Percentiles rank a stretch among this genome's conserved stretches.
These are phyloP conservation scores for Stictocephala bisonia DNA, from an alignment of 2,888 invertebrate species.

Conservation along the genomic window DNA sequence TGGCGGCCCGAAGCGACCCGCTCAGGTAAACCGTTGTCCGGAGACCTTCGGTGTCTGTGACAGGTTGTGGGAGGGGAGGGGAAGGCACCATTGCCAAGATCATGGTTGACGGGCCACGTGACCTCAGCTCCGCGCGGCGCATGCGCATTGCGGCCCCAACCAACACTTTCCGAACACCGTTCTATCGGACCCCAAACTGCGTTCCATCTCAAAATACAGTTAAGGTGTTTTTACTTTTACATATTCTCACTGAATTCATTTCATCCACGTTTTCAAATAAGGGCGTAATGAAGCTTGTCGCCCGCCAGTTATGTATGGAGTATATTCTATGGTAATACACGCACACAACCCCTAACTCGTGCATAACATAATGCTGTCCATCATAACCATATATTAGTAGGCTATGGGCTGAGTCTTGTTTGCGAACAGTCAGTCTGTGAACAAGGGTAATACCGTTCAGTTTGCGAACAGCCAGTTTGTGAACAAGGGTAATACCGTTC, in stretches of 20 bases:
- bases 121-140: conserved; percentile 14
- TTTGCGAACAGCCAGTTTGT: no score
- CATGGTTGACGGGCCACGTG: conserved; percentile 65
- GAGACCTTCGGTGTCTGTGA: conserved; percentile 25
- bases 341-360: no score
- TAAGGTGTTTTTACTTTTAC: conserved; percentile 41
- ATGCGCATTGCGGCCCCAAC: conserved; percentile 17
- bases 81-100: conserved; percentile 69
- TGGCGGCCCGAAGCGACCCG: not conserved
- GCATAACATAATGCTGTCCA: no score
- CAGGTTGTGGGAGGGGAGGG: conserved; percentile 48
- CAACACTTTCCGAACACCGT: conserved; percentile 31
- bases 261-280: no score
- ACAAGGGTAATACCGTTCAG: no score
- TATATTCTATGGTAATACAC: no score
- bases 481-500: no score
- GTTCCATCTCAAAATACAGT: conserved; percentile 28
- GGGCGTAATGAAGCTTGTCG: no score
- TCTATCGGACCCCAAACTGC: not conserved
- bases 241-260: conserved; percentile 34
- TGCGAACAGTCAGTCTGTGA: no score
- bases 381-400: no score
- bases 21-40: conserved; percentile 63
- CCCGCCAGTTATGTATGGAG: no score
- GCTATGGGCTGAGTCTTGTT: no score